Percentiles rank a stretch among this genome's conserved stretches.
Conservation (phyloP, 2,888 invertebrate genomes). For the Acleris cristana region DNA sequence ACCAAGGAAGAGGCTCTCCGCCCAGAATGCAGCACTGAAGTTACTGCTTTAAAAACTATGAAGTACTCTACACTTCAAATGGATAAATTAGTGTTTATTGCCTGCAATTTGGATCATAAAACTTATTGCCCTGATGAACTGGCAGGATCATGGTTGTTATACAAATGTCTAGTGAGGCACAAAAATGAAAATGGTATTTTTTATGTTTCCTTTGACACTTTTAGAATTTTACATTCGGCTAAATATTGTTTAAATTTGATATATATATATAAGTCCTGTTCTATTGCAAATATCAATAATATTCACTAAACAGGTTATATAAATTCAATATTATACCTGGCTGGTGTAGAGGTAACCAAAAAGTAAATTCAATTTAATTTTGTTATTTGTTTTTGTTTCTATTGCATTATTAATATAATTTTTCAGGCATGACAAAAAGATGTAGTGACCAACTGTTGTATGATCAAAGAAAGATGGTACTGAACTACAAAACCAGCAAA, state of each 20-base stretch:
- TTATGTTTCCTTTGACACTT: constrained; percentile 1
- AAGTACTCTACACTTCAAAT: constrained; percentile 94
- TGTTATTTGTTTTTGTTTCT: neutral
- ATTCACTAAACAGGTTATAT: too few species aligned
- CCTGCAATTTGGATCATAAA: constrained; percentile 93
- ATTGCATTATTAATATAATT: constrained; percentile 22
- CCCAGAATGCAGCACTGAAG: constrained; percentile 89
- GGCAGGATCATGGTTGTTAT: constrained; percentile 92
- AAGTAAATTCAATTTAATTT: too few species aligned
- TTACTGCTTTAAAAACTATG: constrained; percentile 93
- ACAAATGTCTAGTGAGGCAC: constrained; percentile 94
- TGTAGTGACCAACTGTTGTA: constrained; percentile 93
- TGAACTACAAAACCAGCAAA: constrained; percentile 95
- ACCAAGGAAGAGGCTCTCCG: constrained; percentile 85
- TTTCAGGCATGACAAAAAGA: constrained; percentile 83
- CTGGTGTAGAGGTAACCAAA: too few species aligned
- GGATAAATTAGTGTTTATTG: constrained; percentile 94
- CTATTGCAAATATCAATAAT: too few species aligned
- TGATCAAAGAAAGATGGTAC: constrained; percentile 93
- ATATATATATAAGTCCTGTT: too few species aligned
- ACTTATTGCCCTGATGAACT: constrained; percentile 89
- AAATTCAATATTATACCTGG: too few species aligned
- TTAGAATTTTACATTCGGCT: neutral
- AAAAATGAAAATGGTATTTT: constrained; percentile 87
- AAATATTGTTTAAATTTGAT: too few species aligned